These are phyloP conservation scores for Pharmacophagus antenor DNA, from an alignment of 2,888 invertebrate species.

Conservation along the genomic window DNA sequence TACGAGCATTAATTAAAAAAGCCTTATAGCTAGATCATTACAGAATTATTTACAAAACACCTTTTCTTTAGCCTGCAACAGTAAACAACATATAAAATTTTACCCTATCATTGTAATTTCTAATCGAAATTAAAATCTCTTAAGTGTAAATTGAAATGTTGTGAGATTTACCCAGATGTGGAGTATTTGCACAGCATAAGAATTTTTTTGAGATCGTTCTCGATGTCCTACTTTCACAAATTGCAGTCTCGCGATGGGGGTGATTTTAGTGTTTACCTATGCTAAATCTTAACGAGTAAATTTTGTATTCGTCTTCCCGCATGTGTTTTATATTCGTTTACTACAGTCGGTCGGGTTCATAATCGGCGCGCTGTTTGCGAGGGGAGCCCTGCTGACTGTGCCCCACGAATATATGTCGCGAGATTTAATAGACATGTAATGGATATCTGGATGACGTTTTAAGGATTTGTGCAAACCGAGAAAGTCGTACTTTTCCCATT, in stretches of 20 bases:
- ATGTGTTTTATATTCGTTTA: slow-evolving; percentile 81
- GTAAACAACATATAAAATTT: too few species aligned
- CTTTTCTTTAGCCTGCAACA: too few species aligned
- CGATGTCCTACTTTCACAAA: slow-evolving; percentile 26
- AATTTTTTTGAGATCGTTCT: slow-evolving; percentile 18
- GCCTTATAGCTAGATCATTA: too few species aligned
- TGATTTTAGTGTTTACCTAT: slow-evolving; percentile 73
- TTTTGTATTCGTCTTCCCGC: slow-evolving; percentile 78
- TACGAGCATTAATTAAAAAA: too few species aligned
- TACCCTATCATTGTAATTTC: too few species aligned
- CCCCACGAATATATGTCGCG: slow-evolving; percentile 81
- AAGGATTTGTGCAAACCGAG: slow-evolving; percentile 81
- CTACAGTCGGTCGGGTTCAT: slow-evolving; percentile 75
- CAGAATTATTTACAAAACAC: too few species aligned
- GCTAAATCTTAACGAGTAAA: slow-evolving; percentile 78
- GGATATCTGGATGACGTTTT: slow-evolving; percentile 81
- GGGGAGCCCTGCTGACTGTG: slow-evolving; percentile 76
- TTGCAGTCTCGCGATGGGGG: slow-evolving; percentile 43
- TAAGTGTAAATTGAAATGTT: neutral
- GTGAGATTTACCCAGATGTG: slow-evolving; percentile 13
- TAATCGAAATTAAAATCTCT: neutral
- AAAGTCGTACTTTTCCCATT: slow-evolving; percentile 75
- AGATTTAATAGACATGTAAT: slow-evolving; percentile 82
- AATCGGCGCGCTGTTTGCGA: slow-evolving; percentile 79
- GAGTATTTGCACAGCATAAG: slow-evolving; percentile 22